Percentiles rank a stretch among this genome's conserved stretches.
phyloP scores from a whole-genome alignment of 2,888 invertebrate genomes.

The Melieria crassipennis region DNA sequence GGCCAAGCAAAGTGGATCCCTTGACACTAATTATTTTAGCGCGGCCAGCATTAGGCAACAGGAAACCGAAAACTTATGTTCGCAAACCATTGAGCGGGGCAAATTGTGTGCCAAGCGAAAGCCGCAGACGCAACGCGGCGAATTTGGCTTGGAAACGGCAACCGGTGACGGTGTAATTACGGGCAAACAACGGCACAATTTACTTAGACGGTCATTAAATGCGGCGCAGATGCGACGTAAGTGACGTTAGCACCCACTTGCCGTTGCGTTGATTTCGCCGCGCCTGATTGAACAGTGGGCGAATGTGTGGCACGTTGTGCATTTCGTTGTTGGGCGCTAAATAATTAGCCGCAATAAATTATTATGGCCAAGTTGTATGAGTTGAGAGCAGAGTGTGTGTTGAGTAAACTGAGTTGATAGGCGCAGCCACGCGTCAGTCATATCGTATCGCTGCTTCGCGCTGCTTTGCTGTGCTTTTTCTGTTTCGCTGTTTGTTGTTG shows the following conservation, averaged over 20 bases:
- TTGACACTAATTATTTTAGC: constrained; percentile 26
- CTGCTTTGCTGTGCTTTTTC: not conserved
- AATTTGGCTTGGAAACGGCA: no score
- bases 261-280: not conserved
- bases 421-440: not conserved
- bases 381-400: not conserved
- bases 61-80: constrained; percentile 2
- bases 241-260: constrained; percentile 1
- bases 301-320: not conserved
- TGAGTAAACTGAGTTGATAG: not conserved
- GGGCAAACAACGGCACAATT: not conserved
- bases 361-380: constrained; percentile 16
- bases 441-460: not conserved
- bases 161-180: not conserved
- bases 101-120: not conserved
- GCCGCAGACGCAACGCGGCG: not conserved
- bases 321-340: not conserved
- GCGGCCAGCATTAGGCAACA: not conserved
- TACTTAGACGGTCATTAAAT: constrained; percentile 15
- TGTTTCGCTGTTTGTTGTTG: not conserved
- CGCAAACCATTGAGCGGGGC: constrained; percentile 10
- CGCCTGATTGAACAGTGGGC: not conserved
- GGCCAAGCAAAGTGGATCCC: constrained; percentile 8
- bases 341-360: constrained; percentile 19
- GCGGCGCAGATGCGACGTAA: not conserved